These are phyloP conservation scores for Sphyrna mokarran DNA, from an alignment of 2,113 vertebrate species.

Conservation along the genomic window DNA sequence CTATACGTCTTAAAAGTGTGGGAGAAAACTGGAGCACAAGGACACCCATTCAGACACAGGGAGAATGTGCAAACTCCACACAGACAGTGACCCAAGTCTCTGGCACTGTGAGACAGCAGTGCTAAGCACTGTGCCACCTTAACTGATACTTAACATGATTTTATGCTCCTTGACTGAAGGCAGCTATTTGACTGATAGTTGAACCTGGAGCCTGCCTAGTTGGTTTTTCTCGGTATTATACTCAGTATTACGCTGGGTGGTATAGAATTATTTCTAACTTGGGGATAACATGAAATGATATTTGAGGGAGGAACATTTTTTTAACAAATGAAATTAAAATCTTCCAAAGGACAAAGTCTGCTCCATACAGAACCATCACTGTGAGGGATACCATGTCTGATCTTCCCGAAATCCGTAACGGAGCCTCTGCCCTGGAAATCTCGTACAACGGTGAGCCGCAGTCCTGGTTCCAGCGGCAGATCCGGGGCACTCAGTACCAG, in stretches of 20 bases:
- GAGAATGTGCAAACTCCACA: no score
- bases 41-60: no score
- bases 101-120: no score
- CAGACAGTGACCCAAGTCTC: no score
- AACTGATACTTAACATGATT: background rate
- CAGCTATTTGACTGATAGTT: background rate
- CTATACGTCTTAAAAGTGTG: no score
- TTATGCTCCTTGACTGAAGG: background rate
- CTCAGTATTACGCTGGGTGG: no score
- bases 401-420: constrained; percentile 87
- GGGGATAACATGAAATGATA: background rate
- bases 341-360: constrained; percentile 68
- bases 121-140: no score
- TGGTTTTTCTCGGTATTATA: background rate
- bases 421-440: constrained; percentile 77
- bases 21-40: no score
- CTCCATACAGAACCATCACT: constrained; percentile 87
- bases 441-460: constrained; percentile 91
- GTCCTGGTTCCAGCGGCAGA: constrained; percentile 97
- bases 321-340: background rate
- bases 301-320: background rate
- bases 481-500: constrained; percentile 87
- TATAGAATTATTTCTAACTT: background rate
- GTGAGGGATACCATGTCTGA: constrained; percentile 94
- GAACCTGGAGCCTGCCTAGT: background rate